Evolutionary conservation across 1,140 invertebrate genomes (phyloP).

Genomic region (Manduca sexta): DNA sequence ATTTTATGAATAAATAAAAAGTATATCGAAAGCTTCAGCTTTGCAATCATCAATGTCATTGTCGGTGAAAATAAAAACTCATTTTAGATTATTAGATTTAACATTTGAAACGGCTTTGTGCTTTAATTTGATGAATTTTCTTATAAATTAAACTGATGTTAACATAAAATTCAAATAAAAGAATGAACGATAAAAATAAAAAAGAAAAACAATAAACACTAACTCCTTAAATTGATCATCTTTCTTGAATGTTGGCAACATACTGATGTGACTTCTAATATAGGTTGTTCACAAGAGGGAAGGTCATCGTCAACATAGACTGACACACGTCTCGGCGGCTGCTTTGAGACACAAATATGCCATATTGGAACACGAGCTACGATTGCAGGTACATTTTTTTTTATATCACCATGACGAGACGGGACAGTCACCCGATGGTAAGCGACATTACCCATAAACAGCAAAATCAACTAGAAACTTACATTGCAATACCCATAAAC

Average conservation of each 20-base stretch:
- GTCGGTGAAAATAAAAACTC: not conserved
- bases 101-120: conserved; percentile 3
- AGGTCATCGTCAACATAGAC: conserved; percentile 40
- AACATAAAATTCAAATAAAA: not conserved
- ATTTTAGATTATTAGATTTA: not conserved
- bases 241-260: not conserved
- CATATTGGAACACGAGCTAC: conserved; percentile 65
- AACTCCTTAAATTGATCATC: not conserved
- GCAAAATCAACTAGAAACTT: too few species aligned
- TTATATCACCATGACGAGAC: not conserved
- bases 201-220: not conserved
- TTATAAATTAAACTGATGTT: not conserved
- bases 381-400: conserved; percentile 51
- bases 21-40: conserved; percentile 1
- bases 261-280: conserved; percentile 2
- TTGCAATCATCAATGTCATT: conserved; percentile 4
- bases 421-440: too few species aligned
- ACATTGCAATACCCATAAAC: too few species aligned
- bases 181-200: not conserved
- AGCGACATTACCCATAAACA: too few species aligned
- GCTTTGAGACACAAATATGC: conserved; percentile 69
- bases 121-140: conserved; percentile 1
- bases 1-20: not conserved
- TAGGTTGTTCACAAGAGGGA: conserved; percentile 64
- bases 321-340: conserved; percentile 49